phyloP scores from a whole-genome alignment of 1,140 invertebrate genomes.

The Eupristina koningsbergeri region DNA sequence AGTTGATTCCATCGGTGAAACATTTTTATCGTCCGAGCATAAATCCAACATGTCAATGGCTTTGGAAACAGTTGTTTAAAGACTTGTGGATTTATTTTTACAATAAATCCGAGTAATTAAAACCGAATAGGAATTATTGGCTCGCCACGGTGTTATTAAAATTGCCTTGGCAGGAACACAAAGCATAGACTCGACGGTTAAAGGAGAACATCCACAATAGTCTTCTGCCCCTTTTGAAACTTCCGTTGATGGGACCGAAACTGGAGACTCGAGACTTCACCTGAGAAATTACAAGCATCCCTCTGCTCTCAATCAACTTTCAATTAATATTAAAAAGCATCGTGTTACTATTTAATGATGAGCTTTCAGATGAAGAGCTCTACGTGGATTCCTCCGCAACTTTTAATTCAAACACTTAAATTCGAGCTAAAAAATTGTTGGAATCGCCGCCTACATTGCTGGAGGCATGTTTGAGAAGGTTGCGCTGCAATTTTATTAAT shows the following conservation, averaged over 20 bases:
- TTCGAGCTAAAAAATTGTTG: not conserved
- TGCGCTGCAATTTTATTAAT: slow-evolving; percentile 4
- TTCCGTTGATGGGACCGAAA: not conserved
- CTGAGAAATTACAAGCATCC: not conserved
- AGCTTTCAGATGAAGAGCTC: not conserved
- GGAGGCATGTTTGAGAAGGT: not conserved
- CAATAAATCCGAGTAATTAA: not conserved
- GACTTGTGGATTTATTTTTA: not conserved
- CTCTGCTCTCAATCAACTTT: not conserved
- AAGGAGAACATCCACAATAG: not conserved
- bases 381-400: not conserved
- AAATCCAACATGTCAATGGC: no score
- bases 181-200: not conserved
- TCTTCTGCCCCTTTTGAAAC: no score
- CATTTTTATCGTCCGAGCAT: no score
- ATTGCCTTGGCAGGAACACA: not conserved
- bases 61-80: no score
- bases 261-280: not conserved
- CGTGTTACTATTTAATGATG: not conserved
- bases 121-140: not conserved
- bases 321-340: not conserved
- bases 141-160: not conserved
- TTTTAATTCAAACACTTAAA: not conserved
- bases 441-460: not conserved
- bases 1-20: no score